These are phyloP conservation scores for Onychomys torridus DNA, from an alignment of 2,797 vertebrate species.

Conservation along the genomic window DNA sequence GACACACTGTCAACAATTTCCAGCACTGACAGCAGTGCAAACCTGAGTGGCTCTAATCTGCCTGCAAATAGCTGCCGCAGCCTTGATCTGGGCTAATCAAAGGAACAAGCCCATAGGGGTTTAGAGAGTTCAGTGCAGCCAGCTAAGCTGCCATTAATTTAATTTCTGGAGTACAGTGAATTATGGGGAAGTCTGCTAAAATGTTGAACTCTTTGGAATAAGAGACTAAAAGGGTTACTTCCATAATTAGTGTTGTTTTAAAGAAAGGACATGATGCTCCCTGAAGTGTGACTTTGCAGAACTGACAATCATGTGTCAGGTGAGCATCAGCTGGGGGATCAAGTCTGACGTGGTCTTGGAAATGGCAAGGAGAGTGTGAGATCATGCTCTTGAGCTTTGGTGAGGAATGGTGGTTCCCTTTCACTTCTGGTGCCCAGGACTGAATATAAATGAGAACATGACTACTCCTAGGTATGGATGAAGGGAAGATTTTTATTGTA, in stretches of 20 bases:
- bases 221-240: conserved; percentile 83
- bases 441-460: background rate
- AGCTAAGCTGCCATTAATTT: conserved; percentile 86
- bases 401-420: background rate
- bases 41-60: conserved; percentile 84
- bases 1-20: conserved; percentile 84
- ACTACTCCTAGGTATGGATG: background rate
- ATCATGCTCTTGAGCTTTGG: background rate
- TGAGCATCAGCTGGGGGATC: background rate
- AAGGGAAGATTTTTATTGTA: background rate
- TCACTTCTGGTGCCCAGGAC: background rate
- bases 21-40: conserved; percentile 83
- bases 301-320: conserved; percentile 70
- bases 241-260: conserved; percentile 83
- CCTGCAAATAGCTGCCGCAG: conserved; percentile 86
- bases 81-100: conserved; percentile 88
- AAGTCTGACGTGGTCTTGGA: background rate
- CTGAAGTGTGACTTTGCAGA: conserved; percentile 71
- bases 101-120: conserved; percentile 86
- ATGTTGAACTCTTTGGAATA: conserved; percentile 83
- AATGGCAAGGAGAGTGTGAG: background rate
- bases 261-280: conserved; percentile 59
- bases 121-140: conserved; percentile 85
- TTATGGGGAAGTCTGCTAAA: conserved; percentile 84
- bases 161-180: conserved; percentile 86